These are phyloP conservation scores for Eilema caniola DNA, from an alignment of 2,888 invertebrate genomes.

Conservation along the genomic window DNA sequence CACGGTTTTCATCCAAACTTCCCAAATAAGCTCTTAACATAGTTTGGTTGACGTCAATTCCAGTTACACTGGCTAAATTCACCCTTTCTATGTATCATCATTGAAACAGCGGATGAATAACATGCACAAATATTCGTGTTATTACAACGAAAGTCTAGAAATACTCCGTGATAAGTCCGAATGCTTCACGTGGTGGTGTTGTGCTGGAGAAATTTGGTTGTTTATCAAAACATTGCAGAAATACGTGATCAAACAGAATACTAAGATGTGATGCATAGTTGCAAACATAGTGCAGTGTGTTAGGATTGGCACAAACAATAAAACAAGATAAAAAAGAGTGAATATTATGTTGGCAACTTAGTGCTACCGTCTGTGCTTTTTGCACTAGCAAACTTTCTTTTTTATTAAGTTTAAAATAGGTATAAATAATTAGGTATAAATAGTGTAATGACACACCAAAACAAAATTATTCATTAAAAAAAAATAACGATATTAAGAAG, in stretches of 20 bases:
- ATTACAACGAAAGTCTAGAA: conserved; percentile 14
- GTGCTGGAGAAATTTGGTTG: conserved; percentile 25
- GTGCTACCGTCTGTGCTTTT: too few species aligned
- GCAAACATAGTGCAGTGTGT: conserved; percentile 6
- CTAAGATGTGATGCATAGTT: conserved; percentile 3
- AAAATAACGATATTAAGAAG: too few species aligned
- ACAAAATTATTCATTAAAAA: too few species aligned
- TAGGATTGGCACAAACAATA: background rate
- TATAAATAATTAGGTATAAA: too few species aligned
- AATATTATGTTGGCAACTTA: too few species aligned
- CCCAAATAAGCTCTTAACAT: background rate
- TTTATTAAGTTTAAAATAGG: too few species aligned
- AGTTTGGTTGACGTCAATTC: conserved; percentile 7
- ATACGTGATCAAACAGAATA: conserved; percentile 15
- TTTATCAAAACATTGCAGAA: conserved; percentile 25
- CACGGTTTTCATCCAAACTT: background rate
- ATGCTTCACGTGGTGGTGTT: conserved; percentile 11
- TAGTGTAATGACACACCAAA: too few species aligned
- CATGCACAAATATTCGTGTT: conserved; percentile 11
- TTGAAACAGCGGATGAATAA: conserved; percentile 12
- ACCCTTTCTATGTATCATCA: conserved; percentile 12
- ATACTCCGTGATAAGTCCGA: conserved; percentile 11
- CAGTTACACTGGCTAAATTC: background rate
- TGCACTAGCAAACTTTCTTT: too few species aligned
- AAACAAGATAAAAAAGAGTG: background rate